Conservation (phyloP, 2,888 invertebrate species). For the Euplagia quadripunctaria region DNA sequence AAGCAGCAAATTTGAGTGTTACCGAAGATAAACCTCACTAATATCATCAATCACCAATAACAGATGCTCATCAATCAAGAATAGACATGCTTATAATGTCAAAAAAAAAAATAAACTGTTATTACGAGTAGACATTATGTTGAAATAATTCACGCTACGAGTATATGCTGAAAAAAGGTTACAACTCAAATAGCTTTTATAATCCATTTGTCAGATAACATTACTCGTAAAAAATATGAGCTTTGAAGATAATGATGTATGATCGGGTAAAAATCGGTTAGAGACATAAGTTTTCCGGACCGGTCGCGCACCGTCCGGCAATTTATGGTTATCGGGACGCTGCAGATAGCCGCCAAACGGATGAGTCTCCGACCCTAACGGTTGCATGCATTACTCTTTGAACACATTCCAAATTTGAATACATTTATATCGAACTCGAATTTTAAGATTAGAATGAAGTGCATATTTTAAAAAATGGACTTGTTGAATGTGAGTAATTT, state of each 20-base stretch:
- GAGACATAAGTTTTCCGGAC: constrained; percentile 53
- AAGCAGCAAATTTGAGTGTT: not conserved
- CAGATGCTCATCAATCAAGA: too few species aligned
- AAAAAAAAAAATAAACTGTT: too few species aligned
- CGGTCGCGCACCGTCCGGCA: constrained; percentile 40
- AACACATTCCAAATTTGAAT: constrained; percentile 47
- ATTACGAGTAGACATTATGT: too few species aligned
- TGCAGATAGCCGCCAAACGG: constrained; percentile 60
- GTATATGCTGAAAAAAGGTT: not conserved
- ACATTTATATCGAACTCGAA: not conserved
- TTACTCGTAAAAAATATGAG: constrained; percentile 43
- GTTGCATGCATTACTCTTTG: constrained; percentile 48
- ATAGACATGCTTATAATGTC: too few species aligned
- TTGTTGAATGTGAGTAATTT: not conserved
- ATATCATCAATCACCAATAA: not conserved
- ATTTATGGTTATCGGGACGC: constrained; percentile 66
- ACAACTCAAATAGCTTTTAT: constrained; percentile 15
- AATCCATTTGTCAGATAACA: constrained; percentile 26
- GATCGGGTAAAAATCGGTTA: constrained; percentile 49
- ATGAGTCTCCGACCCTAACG: constrained; percentile 52
- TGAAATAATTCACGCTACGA: too few species aligned
- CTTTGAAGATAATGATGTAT: constrained; percentile 52
- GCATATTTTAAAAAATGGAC: not conserved
- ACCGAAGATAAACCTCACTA: not conserved
- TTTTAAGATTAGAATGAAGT: not conserved